These are phyloP conservation scores for Oreonectes daqikongensis DNA, from an alignment of 2,797 vertebrate genomes.

Conservation along the genomic window DNA sequence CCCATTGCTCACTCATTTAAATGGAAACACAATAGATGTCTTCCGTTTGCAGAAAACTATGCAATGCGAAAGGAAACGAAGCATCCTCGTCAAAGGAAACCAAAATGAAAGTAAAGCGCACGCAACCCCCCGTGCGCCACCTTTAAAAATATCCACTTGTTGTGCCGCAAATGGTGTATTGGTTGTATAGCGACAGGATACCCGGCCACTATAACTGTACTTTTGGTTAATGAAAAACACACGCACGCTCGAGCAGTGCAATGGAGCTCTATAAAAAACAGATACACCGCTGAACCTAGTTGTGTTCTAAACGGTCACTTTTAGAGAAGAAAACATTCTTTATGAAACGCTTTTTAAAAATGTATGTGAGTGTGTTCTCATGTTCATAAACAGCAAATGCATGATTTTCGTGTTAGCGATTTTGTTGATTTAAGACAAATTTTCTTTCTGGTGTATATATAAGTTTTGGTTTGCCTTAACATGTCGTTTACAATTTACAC, in stretches of 20 bases:
- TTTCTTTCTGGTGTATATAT: slow-evolving; percentile 13
- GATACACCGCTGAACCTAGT: slow-evolving; percentile 11
- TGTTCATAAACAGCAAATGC: slow-evolving; percentile 27
- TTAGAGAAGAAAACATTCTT: not conserved
- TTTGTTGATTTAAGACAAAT: slow-evolving; percentile 15
- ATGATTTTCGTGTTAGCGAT: not conserved
- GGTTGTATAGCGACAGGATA: slow-evolving; percentile 69
- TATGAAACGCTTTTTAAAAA: slow-evolving; percentile 35
- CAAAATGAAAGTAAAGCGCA: slow-evolving; percentile 64
- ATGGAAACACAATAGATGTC: slow-evolving; percentile 73
- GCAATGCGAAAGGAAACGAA: slow-evolving; percentile 69
- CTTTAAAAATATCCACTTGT: slow-evolving; percentile 61
- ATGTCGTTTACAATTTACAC: slow-evolving; percentile 20
- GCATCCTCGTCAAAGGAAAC: slow-evolving; percentile 69
- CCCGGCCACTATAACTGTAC: slow-evolving; percentile 53
- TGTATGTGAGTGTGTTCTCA: slow-evolving; percentile 12
- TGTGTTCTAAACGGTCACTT: slow-evolving; percentile 40
- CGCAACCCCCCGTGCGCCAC: slow-evolving; percentile 57
- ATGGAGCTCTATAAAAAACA: slow-evolving; percentile 21
- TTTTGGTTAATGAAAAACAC: slow-evolving; percentile 60
- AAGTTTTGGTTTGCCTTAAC: slow-evolving; percentile 18
- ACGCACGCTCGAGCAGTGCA: slow-evolving; percentile 30
- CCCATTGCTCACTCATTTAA: slow-evolving; percentile 48
- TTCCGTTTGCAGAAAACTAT: slow-evolving; percentile 74
- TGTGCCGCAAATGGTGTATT: slow-evolving; percentile 62